phyloP scores from a whole-genome alignment of 2,797 vertebrate species.

The Falco naumanni region DNA sequence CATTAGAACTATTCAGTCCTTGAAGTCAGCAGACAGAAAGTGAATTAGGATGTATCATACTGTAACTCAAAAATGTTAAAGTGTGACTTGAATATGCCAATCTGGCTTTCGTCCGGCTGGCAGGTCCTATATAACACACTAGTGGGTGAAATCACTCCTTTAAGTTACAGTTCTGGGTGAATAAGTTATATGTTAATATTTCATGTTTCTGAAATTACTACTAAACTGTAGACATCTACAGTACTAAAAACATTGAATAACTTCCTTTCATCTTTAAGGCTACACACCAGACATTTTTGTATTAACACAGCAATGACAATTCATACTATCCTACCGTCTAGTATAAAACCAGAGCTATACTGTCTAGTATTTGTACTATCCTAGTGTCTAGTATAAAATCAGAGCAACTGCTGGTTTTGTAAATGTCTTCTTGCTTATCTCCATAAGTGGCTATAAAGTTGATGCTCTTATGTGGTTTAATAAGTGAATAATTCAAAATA shows the following conservation, averaged over 20 bases:
- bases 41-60: not conserved
- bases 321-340: not conserved
- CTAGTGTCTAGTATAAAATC: too few relatives aligned
- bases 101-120: not conserved
- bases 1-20: not conserved
- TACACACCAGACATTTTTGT: not conserved
- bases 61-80: not conserved
- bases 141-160: not conserved
- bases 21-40: not conserved
- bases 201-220: not conserved
- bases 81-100: not conserved
- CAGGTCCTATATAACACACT: not conserved
- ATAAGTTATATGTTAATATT: not conserved
- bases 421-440: not conserved
- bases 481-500: not conserved
- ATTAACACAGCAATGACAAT: not conserved
- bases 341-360: not conserved
- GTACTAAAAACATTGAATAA: not conserved
- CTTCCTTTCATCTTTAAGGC: not conserved
- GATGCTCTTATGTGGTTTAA: not conserved
- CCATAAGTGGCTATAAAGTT: not conserved
- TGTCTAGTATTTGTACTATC: too few relatives aligned
- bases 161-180: not conserved
- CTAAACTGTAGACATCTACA: not conserved
- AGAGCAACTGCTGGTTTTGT: not conserved